Base-by-base conservation (phyloP, 1,140 invertebrate genomes). In the Aleiodes sp. region DNA sequence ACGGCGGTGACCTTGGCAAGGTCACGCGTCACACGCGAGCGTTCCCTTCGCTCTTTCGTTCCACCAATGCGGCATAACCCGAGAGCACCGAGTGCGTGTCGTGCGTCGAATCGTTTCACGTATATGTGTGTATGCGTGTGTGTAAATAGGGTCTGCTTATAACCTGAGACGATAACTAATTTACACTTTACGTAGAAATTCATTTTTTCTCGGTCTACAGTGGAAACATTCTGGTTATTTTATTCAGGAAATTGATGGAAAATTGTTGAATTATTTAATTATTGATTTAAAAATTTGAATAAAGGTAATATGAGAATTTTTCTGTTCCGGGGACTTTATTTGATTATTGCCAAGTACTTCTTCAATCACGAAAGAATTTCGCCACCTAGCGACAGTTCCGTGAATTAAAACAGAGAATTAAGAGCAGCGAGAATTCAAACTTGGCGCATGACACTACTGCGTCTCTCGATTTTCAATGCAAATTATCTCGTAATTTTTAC, bases 1-100 rank as follows among this genome's bases (percentile, higher is more conserved):
- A 24, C 43, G 37, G 68, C 71, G 73, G 39, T 80, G 75, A 81
- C 79, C 80, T 83, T 83, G 80, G 62, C 76, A 83, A 83, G 80
- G 80, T 83, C 73, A 82, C 68, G 73, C 72, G 52, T 72, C 72
- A 73, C 72, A 76, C 73, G 66, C 73, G 68, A 70, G 61, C 46
- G 64, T 37, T 67, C 43, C 66, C 29, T 68, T 57, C 68, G 59
- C 57, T 56, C 46, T 56, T 31, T 37, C 31, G 71, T 70, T 52
- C 31, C 67, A 68, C 60, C 26, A 6, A 65, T 16, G 9, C 19
- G 2, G 28, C 46, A n/a, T 29, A 24, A 28, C 31, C 12, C 10
- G 43, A 14, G 28, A 46, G 28, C 65, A 24, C 2, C 59, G 68
- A 57, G 60, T 62, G 41, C 46, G 65, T 2, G 24, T 39, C 35